Evolutionary conservation across 2,113 vertebrate genomes (phyloP), one percentile per base, ranked within the genome.

Genomic region (Urocitellus parryii): DNA sequence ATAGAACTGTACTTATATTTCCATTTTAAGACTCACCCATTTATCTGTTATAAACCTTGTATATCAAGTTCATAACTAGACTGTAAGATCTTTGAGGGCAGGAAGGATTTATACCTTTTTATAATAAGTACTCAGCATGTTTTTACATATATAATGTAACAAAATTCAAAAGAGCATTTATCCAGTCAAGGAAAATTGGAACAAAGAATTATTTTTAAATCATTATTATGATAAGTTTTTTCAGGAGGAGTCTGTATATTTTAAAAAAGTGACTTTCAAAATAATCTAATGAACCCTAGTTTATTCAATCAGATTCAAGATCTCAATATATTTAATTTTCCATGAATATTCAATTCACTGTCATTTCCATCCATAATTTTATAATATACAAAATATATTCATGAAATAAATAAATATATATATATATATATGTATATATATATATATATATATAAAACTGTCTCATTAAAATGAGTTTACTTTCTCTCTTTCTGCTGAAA

Each of bases 311-410:
- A 32, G 8, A 56, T 32, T 34, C 2, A 93, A 6, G 10, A 48
- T 65, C 34, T 74, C 34, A 95, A 5, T 79, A 67, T 67, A 24
- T 94, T 65, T 68, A 72, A 61, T 63, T 88, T 95, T 61, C 83
- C 79, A 34, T 48, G 17, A 85, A 37, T 25, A 56, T 82, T 88
- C 37, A 70, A 65, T 37, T 68, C 11, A 37, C 48, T 34, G 29
- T 65, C n/a, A 42, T 79, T 51, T 0, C 45, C 37, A 78, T 4
- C 25, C 74, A 72, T 4, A 77, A 10, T n/a, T 68, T 81, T 87
- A 27, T 90, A 58, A 12, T 37, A 4, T 34, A 88, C 2, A 63
- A 88, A 42, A 37, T 70, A 72, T 70, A 72, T 22, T 11, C 29
- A 24, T 10, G 27, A 27, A 58, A 86, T 25, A 63, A 10, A 11